Conservation (phyloP, 2,113 vertebrate genomes). For the Rhinopomastus cyanomelas region DNA sequence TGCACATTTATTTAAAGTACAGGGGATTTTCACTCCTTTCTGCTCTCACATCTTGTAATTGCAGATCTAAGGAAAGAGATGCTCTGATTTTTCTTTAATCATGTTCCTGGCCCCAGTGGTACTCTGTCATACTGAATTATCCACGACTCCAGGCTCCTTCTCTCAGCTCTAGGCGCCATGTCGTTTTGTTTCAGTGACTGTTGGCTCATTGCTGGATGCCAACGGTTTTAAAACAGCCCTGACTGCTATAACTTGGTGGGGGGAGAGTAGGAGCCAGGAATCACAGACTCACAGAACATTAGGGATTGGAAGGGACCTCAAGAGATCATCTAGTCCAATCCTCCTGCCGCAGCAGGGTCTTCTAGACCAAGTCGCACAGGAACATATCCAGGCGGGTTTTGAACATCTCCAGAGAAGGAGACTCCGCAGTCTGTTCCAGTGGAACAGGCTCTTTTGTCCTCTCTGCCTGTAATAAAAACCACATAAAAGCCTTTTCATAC, state of each 20-base stretch:
- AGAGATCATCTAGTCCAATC: no score
- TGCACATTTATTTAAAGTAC: not conserved
- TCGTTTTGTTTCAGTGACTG: not conserved
- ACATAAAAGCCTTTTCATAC: not conserved
- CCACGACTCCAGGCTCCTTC: not conserved
- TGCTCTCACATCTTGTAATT: not conserved
- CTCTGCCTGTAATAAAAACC: not conserved
- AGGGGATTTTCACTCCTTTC: not conserved
- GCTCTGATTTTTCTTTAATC: not conserved
- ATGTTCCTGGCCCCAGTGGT: not conserved
- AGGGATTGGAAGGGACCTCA: no score
- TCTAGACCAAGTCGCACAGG: no score
- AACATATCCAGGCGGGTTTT: no score
- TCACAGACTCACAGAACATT: no score
- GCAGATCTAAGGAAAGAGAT: not conserved
- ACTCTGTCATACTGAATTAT: conserved; percentile 6
- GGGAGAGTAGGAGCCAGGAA: no score
- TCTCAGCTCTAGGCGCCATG: not conserved
- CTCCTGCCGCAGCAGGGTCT: no score
- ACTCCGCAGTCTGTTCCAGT: no score
- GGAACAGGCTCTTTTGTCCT: not conserved
- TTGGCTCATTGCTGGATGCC: not conserved
- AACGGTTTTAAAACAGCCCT: not conserved
- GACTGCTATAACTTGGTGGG: not conserved
- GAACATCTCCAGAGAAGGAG: no score